These are phyloP conservation scores for Bufo gargarizans DNA, from an alignment of 2,113 vertebrate genomes.

Conservation along the genomic window DNA sequence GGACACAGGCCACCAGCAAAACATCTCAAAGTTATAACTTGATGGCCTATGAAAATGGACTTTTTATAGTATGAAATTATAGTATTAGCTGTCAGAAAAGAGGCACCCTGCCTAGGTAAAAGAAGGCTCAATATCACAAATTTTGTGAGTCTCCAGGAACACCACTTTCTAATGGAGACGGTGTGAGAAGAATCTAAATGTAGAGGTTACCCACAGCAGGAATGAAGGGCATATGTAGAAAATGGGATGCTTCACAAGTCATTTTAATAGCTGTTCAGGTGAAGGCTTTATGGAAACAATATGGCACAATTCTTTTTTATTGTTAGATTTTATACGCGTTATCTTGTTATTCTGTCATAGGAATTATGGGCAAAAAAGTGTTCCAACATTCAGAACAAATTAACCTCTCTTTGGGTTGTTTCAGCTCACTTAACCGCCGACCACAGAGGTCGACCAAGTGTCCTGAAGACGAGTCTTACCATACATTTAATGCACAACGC, in stretches of 20 bases:
- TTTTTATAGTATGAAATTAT: neutral
- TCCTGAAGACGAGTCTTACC: slow-evolving; percentile 18
- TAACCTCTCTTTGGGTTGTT: slow-evolving; percentile 56
- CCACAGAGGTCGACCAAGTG: slow-evolving; percentile 22
- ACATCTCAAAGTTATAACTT: too few species aligned
- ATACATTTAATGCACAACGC: slow-evolving; percentile 43
- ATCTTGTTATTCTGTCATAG: slow-evolving; percentile 60
- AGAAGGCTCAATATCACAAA: neutral
- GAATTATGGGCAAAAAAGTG: slow-evolving; percentile 56
- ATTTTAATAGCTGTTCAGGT: slow-evolving; percentile 59
- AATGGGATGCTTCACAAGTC: slow-evolving; percentile 56
- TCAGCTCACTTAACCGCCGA: slow-evolving; percentile 54
- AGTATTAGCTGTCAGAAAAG: neutral
- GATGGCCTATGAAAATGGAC: too few species aligned
- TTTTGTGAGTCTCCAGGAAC: neutral
- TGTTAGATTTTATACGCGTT: slow-evolving; percentile 57
- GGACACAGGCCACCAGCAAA: too few species aligned
- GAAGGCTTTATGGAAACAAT: slow-evolving; percentile 60
- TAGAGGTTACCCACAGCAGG: slow-evolving; percentile 54
- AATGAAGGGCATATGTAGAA: slow-evolving; percentile 52
- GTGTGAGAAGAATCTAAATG: slow-evolving; percentile 26
- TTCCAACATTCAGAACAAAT: slow-evolving; percentile 53
- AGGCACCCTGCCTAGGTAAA: neutral
- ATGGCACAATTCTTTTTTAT: slow-evolving; percentile 59
- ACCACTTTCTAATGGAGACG: slow-evolving; percentile 15